A percentile compares a stretch with the other conserved stretches of the same genome.
Conservation (phyloP, 2,797 vertebrate genomes). For the Lagorchestes hirsutus region DNA sequence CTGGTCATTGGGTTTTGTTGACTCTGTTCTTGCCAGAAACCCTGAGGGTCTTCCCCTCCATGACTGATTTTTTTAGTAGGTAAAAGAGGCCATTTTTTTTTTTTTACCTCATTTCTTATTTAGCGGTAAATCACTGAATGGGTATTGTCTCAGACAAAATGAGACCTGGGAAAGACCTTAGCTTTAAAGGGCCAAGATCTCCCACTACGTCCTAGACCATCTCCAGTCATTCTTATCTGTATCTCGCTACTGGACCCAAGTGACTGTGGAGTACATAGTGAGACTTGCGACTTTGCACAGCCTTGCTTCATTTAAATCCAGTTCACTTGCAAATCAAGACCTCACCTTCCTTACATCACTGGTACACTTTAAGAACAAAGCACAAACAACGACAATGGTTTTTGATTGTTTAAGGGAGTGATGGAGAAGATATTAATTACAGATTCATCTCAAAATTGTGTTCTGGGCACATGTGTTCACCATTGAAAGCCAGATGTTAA, state of each 20-base stretch:
- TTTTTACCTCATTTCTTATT: background rate
- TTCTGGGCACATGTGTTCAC: background rate
- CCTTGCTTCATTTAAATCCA: background rate
- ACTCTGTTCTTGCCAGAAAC: background rate
- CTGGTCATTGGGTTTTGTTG: background rate
- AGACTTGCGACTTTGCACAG: background rate
- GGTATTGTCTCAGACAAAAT: too few relatives aligned
- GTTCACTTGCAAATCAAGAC: background rate
- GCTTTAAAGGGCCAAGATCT: too few relatives aligned
- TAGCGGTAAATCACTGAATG: too few relatives aligned
- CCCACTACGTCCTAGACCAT: too few relatives aligned
- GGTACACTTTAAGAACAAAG: background rate
- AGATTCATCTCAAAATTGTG: background rate
- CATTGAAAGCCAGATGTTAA: background rate
- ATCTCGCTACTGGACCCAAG: background rate
- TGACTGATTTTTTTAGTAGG: background rate
- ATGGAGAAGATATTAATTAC: background rate
- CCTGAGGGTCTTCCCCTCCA: background rate
- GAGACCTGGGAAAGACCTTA: too few relatives aligned
- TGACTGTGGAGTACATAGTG: background rate
- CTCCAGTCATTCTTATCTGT: background rate
- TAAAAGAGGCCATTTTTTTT: background rate
- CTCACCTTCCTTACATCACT: background rate
- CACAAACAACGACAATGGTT: background rate
- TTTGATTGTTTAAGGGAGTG: background rate